Evolutionary conservation across 2,797 vertebrate genomes (phyloP).

Genomic region (Alca torda): DNA sequence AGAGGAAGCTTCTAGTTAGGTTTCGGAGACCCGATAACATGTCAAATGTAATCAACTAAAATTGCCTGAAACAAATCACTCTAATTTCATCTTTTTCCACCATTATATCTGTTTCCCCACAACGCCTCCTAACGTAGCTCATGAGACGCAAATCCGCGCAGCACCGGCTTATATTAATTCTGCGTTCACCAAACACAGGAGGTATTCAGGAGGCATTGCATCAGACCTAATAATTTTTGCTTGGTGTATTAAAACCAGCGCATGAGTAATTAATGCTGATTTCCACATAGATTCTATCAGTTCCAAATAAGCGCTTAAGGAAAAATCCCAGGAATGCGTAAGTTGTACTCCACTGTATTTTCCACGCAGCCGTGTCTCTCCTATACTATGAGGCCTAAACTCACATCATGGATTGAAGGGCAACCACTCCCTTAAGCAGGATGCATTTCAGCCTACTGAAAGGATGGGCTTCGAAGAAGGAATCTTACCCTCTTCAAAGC

Average conservation of each 20-base stretch:
- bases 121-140: not conserved
- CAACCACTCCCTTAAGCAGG: not conserved
- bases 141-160: not conserved
- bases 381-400: not conserved
- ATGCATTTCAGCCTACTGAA: not conserved
- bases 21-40: not conserved
- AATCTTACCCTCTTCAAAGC: not conserved
- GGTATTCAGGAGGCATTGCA: not conserved
- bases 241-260: not conserved
- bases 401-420: accelerated
- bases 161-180: not conserved
- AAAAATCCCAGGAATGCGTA: not conserved
- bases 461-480: too few species aligned
- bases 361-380: not conserved
- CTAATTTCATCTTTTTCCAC: constrained; percentile 26
- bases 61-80: constrained; percentile 30
- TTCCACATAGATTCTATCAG: not conserved
- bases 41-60: constrained; percentile 27
- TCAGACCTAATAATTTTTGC: not conserved
- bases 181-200: not conserved
- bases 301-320: not conserved
- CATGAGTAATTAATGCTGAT: not conserved
- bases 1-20: not conserved
- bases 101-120: not conserved
- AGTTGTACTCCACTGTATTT: not conserved